Percentiles rank a stretch among this genome's conserved stretches.
phyloP scores from a whole-genome alignment of 1,140 invertebrate species.

The Brachionus rubens region DNA sequence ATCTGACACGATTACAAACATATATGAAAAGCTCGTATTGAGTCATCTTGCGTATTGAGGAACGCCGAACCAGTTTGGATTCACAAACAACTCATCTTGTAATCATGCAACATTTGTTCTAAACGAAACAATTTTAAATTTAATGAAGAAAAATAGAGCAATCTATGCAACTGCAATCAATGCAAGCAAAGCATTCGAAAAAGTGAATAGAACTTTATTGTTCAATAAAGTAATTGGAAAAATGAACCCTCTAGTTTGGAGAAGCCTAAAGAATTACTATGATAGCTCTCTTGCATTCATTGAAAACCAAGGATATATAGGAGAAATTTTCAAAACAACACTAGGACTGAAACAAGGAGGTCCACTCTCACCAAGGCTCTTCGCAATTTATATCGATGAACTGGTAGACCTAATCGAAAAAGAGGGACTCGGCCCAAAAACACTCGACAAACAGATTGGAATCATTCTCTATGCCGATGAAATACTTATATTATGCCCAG shows the following conservation, averaged over 20 bases:
- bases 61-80: background rate
- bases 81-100: slow-evolving; percentile 3
- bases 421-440: background rate
- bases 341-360: background rate
- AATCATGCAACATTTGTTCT: background rate
- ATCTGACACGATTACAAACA: slow-evolving; percentile 4
- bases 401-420: slow-evolving; percentile 3
- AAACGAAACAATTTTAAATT: slow-evolving; percentile 7
- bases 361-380: slow-evolving; percentile 1
- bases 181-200: slow-evolving; percentile 10
- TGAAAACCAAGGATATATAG: background rate
- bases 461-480: slow-evolving; percentile 8
- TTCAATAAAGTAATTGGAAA: slow-evolving; percentile 8
- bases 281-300: background rate
- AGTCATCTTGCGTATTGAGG: background rate
- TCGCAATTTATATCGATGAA: slow-evolving; percentile 10
- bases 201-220: background rate
- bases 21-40: slow-evolving; percentile 9
- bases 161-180: background rate
- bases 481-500: background rate
- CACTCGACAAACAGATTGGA: background rate
- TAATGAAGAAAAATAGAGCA: background rate
- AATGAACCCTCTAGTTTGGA: background rate
- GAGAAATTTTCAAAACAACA: slow-evolving; percentile 7
- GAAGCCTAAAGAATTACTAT: slow-evolving; percentile 10